phyloP scores from a whole-genome alignment of 2,888 invertebrate genomes.

The Campoletis raptor region DNA sequence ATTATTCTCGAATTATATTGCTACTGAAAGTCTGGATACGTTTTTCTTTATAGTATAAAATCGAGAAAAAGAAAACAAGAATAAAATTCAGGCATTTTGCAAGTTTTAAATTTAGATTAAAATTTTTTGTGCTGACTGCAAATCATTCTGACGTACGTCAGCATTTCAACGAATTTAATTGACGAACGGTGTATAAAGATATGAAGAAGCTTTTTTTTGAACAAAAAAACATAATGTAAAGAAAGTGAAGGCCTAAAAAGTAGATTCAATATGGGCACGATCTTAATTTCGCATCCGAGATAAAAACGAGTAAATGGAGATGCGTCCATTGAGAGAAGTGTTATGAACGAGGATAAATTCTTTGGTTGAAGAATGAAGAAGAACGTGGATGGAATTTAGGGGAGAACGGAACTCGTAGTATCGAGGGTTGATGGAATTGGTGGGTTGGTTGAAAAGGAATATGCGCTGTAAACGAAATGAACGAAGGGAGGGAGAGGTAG shows the following conservation, averaged over 20 bases:
- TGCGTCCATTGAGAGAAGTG: not conserved
- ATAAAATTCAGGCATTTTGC: not conserved
- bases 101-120: not conserved
- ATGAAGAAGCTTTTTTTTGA: not conserved
- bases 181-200: not conserved
- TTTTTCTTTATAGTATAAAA: not conserved
- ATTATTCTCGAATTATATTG: not conserved
- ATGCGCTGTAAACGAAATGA: slow-evolving; percentile 41
- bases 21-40: not conserved
- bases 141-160: not conserved
- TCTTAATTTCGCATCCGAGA: not conserved
- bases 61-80: not conserved
- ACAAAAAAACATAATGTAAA: not conserved
- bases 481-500: slow-evolving; percentile 34
- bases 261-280: not conserved
- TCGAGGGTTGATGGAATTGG: slow-evolving; percentile 38
- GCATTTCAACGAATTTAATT: not conserved
- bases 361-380: not conserved
- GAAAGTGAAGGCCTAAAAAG: no score
- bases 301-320: slow-evolving; percentile 12
- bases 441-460: slow-evolving; percentile 32
- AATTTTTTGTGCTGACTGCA: not conserved
- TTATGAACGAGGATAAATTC: slow-evolving; percentile 23
- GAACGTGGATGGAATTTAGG: slow-evolving; percentile 3
- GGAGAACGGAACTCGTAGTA: not conserved